Evolutionary conservation across 2,888 invertebrate genomes (phyloP).

Genomic region (Opisthograptis luteolata): DNA sequence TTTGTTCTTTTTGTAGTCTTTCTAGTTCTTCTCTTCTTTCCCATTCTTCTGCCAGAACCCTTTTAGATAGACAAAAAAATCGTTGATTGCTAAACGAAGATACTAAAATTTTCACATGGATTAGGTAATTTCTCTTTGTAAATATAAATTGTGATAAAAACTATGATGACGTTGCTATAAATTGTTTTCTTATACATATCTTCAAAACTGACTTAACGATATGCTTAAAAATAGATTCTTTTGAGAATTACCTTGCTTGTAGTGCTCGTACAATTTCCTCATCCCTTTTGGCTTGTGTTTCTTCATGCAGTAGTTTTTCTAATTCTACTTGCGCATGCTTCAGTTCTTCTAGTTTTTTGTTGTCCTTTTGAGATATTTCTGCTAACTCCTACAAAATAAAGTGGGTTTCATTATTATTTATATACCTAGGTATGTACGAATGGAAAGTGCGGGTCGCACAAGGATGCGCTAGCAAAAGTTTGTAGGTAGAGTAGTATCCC

Average conservation of each 20-base stretch:
- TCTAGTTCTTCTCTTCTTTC: conserved; percentile 92
- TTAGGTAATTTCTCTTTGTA: too few relatives aligned
- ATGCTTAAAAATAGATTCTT: too few relatives aligned
- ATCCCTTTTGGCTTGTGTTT: conserved; percentile 92
- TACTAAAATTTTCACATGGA: not conserved
- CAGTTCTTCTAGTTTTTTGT: conserved; percentile 88
- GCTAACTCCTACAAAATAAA: conserved; percentile 82
- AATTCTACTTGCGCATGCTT: conserved; percentile 88
- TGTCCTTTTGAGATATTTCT: conserved; percentile 88
- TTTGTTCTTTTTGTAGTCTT: conserved; percentile 90
- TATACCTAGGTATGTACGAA: too few relatives aligned
- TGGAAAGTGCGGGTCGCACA: too few relatives aligned
- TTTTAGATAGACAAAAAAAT: conserved; percentile 38
- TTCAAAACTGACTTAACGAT: too few relatives aligned
- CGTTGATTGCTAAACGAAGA: not conserved
- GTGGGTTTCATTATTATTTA: not conserved
- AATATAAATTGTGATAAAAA: too few relatives aligned
- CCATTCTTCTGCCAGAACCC: conserved; percentile 93
- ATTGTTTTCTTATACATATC: too few relatives aligned
- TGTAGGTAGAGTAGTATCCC: too few relatives aligned
- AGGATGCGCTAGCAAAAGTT: too few relatives aligned
- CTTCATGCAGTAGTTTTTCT: conserved; percentile 90
- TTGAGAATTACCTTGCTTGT: conserved; percentile 87
- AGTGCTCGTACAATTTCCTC: conserved; percentile 91
- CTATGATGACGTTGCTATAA: too few relatives aligned